Evolutionary conservation across 2,113 vertebrate species (phyloP), one percentile per base, ranked within the genome.

Genomic region (Ceuthmochares aereus): DNA sequence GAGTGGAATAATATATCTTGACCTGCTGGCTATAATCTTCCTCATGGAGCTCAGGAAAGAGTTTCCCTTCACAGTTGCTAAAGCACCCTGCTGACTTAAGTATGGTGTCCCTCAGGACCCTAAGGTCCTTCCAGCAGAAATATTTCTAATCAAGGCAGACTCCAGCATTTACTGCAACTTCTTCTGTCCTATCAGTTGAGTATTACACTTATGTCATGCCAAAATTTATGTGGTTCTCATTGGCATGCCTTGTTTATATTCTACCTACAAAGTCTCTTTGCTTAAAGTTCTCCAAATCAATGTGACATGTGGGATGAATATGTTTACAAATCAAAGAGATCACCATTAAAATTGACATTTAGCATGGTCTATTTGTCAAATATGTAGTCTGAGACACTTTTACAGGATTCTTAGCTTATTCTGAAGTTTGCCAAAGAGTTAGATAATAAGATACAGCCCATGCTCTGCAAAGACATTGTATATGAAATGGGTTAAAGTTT

Each of bases 141-240:
- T 21, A 23, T 0, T 32, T 2, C 3, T 40, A 20, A 42, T 3
- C 0, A 5, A 56, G 29, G 5, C 13, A 59, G 7, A 56, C 0
- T 1, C 3, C 12, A 66, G 17, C 10, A 27, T 36, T 1, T n/a
- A 66, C 22, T 37, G 6, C 23, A 40, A 1, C 15, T 66, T 7
- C 6, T 80, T 59, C 49, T 87, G 30, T 30, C 11, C 15, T 13
- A 60, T 7, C 6, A 60, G 10, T 4, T 70, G n/a, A 19, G 40
- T 69, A 85, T 85, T 88, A 14, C 21, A 36, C 26, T 51, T 58
- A 9, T 15, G 7, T 47, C 11, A 4, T 25, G 9, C 27, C 11
- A 45, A 58, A 67, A 1, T 1, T 55, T n/a, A 36, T 32, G 4
- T 21, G 62, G 25, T 4, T 66, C 2, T 23, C 55, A 7, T 29